Percentiles rank a stretch among this genome's conserved stretches.
phyloP scores from a whole-genome alignment of 2,797 vertebrate genomes.

The Protosalanx chinensis region DNA sequence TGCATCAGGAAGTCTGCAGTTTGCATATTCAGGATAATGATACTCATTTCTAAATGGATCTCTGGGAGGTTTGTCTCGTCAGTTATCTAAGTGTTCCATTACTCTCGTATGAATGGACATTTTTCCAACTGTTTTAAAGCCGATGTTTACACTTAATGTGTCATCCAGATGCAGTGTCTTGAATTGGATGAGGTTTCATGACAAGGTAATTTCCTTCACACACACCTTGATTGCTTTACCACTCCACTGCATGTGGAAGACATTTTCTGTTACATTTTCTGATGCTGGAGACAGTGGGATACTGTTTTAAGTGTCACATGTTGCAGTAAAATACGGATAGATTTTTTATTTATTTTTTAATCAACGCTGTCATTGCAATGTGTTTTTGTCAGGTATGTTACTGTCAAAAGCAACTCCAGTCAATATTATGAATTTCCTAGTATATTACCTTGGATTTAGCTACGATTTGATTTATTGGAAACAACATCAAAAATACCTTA shows the following conservation, averaged over 20 bases:
- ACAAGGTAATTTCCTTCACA: background rate
- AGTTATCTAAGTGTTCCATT: no score
- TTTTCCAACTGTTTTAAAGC: no score
- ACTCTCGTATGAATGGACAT: no score
- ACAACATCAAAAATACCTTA: no score
- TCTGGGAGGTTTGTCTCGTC: no score
- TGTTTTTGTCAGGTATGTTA: background rate
- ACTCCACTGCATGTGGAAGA: background rate
- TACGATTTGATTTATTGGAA: background rate
- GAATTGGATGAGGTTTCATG: background rate
- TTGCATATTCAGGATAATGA: no score
- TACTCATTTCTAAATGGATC: no score
- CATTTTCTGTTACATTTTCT: background rate
- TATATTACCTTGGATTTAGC: background rate
- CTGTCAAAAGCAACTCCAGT: no score
- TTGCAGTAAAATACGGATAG: background rate
- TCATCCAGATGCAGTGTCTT: background rate
- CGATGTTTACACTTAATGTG: background rate
- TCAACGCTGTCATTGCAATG: background rate
- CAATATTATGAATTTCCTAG: background rate
- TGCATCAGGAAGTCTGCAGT: no score
- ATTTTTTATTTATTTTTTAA: background rate
- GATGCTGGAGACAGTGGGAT: background rate
- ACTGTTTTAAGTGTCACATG: slow-evolving; percentile 2
- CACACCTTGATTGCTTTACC: background rate